These are phyloP conservation scores for Phylloscopus collybita DNA, from an alignment of 2,797 vertebrate species.

Conservation along the genomic window DNA sequence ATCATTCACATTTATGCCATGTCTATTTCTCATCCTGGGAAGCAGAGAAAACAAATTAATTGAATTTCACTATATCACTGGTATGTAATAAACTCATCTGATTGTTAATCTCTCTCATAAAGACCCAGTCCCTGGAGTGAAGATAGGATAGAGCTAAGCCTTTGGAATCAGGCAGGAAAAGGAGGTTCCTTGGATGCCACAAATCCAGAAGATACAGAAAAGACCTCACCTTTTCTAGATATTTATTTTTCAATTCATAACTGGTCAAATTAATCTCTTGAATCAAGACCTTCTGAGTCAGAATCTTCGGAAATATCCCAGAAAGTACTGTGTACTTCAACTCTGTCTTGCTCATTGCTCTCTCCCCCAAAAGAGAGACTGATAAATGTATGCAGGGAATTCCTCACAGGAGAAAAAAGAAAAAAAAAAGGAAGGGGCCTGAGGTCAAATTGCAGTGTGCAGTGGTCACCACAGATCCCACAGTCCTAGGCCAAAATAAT, in stretches of 20 bases:
- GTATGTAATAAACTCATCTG: constrained; percentile 12
- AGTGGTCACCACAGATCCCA: not conserved
- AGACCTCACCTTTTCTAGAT: not conserved
- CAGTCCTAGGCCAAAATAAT: not conserved
- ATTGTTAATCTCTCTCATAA: not conserved
- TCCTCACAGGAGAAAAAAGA: not conserved
- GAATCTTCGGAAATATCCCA: not conserved
- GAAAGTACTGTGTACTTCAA: not conserved
- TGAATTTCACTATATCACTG: constrained; percentile 14
- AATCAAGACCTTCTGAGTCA: not conserved
- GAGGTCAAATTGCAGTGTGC: not conserved
- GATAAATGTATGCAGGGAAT: not conserved
- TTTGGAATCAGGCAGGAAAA: not conserved
- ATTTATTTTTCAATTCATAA: not conserved
- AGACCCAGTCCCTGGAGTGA: not conserved
- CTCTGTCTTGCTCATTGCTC: not conserved
- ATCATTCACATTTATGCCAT: not conserved
- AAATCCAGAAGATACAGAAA: not conserved
- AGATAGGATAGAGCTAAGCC: not conserved
- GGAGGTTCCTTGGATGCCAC: not conserved
- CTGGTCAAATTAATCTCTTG: not conserved
- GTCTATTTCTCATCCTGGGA: not conserved
- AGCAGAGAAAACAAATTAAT: constrained; percentile 20
- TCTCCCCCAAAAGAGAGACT: not conserved
- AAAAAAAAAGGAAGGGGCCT: not conserved